Base-by-base conservation (phyloP, 1,140 invertebrate species). In the Medauroidea extradentata region DNA sequence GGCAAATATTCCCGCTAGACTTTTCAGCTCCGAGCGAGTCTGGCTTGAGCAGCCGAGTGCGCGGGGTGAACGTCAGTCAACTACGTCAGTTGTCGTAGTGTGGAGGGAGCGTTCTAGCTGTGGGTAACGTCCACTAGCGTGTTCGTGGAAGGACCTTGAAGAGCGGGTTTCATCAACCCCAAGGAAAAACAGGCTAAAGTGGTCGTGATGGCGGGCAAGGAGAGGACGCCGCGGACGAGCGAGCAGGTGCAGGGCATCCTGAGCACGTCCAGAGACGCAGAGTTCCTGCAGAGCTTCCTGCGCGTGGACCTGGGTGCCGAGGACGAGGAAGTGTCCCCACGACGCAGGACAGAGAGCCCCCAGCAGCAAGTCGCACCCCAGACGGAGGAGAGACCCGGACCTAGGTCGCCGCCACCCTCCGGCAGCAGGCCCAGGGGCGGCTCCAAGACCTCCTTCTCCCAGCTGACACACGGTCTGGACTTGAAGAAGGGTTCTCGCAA, bases 281-380 rank as follows among this genome's bases (percentile, higher is more conserved):
- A 89, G 68, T 79, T 89, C 62, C 65, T 90, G 4, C 86, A 89
- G 73, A 88, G 87, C 69, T 90, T 88, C 62, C 83, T 88, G 24
- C 72, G 87, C 44, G 81, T 86, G 0, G 85, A 80, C 29, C 67
- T 81, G 2, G 81, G 77, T 13, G 71, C 67, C 9, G 25, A 49
- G 4, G 42, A 60, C 14, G 64, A 67, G 29, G 53, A 44, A 14
- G 48, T 18, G 9, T 49, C n/a, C 24, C 43, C 43, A n/a, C n/a
- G n/a, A 49, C 46, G 11, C 46, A 13, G 39, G 16, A 41, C 46
- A 11, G 11, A 19, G 19, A 13, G 46, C 11, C n/a, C n/a, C n/a
- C n/a, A n/a, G n/a, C n/a, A n/a, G n/a, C n/a, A n/a, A 19, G 23
- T 21, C 19, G 46, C 48, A 16, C 49, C 34, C 25, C 19, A 14